A percentile compares a stretch with the other conserved stretches of the same genome.
Conservation (phyloP, 2,113 vertebrate species). For the Phalacrocorax pelagicus region DNA sequence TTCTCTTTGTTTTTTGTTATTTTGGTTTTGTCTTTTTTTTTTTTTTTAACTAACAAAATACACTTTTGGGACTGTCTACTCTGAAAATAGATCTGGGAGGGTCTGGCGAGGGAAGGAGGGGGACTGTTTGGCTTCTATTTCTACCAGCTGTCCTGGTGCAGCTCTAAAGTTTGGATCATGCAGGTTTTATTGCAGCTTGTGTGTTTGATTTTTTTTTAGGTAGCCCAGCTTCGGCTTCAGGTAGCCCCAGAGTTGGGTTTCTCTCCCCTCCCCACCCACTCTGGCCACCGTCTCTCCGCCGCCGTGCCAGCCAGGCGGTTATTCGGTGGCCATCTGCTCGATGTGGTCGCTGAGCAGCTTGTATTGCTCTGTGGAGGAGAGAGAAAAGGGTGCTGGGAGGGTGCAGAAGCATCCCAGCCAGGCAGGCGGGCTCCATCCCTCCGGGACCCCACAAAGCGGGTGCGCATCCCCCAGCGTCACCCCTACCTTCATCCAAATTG, state of each 20-base stretch:
- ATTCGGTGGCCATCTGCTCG: constrained; percentile 89
- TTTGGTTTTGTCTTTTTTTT: background rate
- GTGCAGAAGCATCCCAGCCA: accelerated
- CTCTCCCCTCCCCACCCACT: background rate
- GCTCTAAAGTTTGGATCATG: constrained; percentile 62
- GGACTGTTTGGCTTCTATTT: constrained; percentile 4
- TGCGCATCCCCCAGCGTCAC: accelerated
- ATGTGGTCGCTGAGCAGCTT: constrained; percentile 94
- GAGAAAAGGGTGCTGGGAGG: background rate
- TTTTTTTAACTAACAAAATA: background rate
- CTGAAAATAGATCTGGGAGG: background rate
- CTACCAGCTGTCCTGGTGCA: constrained; percentile 36
- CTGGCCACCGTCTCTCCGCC: accelerated
- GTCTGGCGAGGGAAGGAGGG: background rate
- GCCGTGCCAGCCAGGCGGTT: background rate
- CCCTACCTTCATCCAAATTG: constrained; percentile 90
- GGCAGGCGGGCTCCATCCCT: background rate
- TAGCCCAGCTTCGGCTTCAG: constrained; percentile 7
- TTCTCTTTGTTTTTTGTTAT: background rate
- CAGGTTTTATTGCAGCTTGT: constrained; percentile 61
- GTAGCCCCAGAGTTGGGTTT: background rate
- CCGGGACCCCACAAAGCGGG: accelerated
- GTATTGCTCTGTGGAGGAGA: constrained; percentile 85
- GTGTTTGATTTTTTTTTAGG: background rate
- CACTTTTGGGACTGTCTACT: background rate